Evolutionary conservation across 2,797 vertebrate genomes (phyloP).

Genomic region (Lateolabrax maculatus): DNA sequence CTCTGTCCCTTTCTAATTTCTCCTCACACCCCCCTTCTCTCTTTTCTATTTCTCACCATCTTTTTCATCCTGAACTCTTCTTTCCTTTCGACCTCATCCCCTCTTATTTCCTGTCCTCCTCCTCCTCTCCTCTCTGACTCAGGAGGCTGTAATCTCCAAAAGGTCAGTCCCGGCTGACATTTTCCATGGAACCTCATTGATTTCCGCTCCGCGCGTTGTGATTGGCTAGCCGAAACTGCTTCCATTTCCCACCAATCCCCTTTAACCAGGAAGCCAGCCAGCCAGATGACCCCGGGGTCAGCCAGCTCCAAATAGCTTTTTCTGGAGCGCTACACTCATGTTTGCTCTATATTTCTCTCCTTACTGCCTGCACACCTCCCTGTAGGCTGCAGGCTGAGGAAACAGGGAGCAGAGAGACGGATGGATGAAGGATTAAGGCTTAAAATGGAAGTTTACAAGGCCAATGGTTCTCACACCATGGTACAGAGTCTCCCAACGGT

Average conservation of each 20-base stretch:
- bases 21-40: conserved; percentile 29
- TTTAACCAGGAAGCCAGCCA: conserved; percentile 77
- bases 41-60: conserved; percentile 39
- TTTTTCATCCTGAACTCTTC: conserved; percentile 44
- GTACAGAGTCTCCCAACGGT: conserved; percentile 30
- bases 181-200: conserved; percentile 84
- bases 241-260: conserved; percentile 79
- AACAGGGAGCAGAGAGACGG: conserved; percentile 33
- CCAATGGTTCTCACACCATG: conserved; percentile 45
- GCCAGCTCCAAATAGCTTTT: conserved; percentile 84
- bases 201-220: conserved; percentile 66
- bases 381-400: conserved; percentile 59
- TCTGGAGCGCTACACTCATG: conserved; percentile 61
- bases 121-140: conserved; percentile 60
- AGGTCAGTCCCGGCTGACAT: conserved; percentile 85
- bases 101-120: conserved; percentile 65
- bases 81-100: conserved; percentile 54
- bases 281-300: conserved; percentile 76
- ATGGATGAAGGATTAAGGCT: conserved; percentile 59
- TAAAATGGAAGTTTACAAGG: conserved; percentile 68
- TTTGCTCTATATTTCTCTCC: conserved; percentile 69
- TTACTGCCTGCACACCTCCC: conserved; percentile 55
- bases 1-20: conserved; percentile 37
- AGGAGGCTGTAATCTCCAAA: conserved; percentile 75
- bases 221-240: conserved; percentile 77